Base-by-base conservation (phyloP, 2,113 vertebrate species). In the Pelecanus crispus region DNA sequence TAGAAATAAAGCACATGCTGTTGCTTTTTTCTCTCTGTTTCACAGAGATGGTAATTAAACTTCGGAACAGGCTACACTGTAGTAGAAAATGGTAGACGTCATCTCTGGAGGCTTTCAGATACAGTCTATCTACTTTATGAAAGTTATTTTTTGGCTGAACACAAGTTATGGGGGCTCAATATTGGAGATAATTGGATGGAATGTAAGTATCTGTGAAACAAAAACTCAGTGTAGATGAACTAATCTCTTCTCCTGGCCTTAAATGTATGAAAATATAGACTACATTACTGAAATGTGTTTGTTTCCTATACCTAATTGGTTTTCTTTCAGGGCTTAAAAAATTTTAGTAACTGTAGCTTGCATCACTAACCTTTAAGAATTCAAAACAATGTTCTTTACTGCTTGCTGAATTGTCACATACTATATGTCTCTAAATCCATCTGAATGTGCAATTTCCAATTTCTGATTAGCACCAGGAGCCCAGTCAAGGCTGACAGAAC, bases 301-400 rank as follows among this genome's bases (percentile, higher is more conserved):
- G 78, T 86, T 91, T 90, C 61, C 66, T 74, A 16, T 70, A 90
- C 50, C 29, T 94, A 94, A 92, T 88, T 92, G 88, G 18, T 61
- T 96, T 92, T 93, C 80, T 90, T 95, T 95, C 81, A 72, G 62
- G 34, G n/a, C 62, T 96, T 55, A 52, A 61, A 92, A 86, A 66
- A 4, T 63, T 90, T 91, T 47, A 94, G 81, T 94, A 22, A 7
- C 72, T 91, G 66, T 47, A 90, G 47, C 52, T 92, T 90, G 75
- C 90, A 93, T 92, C 77, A 32, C 90, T 94, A 96, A 91, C 73
- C 71, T 94, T 96, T 94, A 90, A 81, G 88, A 94, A 92, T 93
- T 92, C 88, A 93, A 79, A 94, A 93, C 80, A 86, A 58, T 78
- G 65, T 44, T 96, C 68, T 84, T 93, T 84, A 68, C 40, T 86